Percentiles rank a stretch among this genome's conserved stretches.
These are phyloP conservation scores for Biston stratarius DNA, from an alignment of 2,888 invertebrate species.

Conservation along the genomic window DNA sequence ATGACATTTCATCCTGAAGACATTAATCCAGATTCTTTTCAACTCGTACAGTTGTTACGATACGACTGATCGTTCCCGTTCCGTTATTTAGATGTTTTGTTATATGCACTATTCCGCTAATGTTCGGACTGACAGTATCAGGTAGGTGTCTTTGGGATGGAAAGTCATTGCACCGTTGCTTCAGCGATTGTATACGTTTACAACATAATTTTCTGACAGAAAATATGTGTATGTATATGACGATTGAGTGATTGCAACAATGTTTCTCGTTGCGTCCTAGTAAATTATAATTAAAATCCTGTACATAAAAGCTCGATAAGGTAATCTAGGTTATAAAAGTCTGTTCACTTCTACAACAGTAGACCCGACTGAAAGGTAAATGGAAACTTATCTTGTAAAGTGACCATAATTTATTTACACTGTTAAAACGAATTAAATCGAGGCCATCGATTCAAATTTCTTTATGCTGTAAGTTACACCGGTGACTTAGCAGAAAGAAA, in stretches of 20 bases:
- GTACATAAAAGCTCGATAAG: too few species aligned
- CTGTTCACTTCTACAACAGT: too few species aligned
- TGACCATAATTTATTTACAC: constrained; percentile 42
- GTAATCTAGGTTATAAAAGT: too few species aligned
- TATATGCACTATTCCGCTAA: too few species aligned
- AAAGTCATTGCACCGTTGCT: constrained; percentile 19
- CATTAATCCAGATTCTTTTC: not conserved
- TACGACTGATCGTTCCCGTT: not conserved
- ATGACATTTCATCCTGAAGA: not conserved
- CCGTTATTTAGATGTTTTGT: not conserved
- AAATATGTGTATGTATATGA: constrained; percentile 28
- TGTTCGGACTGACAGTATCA: not conserved
- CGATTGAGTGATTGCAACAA: constrained; percentile 16
- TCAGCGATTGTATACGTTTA: constrained; percentile 21
- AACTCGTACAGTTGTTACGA: not conserved
- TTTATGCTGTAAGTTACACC: constrained; percentile 77
- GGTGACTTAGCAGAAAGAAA: constrained; percentile 80
- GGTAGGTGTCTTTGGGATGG: not conserved
- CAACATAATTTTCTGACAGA: constrained; percentile 28
- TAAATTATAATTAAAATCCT: too few species aligned
- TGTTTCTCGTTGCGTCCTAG: constrained; percentile 23
- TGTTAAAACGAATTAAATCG: constrained; percentile 76
- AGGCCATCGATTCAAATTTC: constrained; percentile 81
- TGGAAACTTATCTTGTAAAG: constrained; percentile 19
- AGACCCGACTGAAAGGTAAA: not conserved